Evolutionary conservation across 2,797 vertebrate genomes (phyloP).

Genomic region (Ispidina lecontei): DNA sequence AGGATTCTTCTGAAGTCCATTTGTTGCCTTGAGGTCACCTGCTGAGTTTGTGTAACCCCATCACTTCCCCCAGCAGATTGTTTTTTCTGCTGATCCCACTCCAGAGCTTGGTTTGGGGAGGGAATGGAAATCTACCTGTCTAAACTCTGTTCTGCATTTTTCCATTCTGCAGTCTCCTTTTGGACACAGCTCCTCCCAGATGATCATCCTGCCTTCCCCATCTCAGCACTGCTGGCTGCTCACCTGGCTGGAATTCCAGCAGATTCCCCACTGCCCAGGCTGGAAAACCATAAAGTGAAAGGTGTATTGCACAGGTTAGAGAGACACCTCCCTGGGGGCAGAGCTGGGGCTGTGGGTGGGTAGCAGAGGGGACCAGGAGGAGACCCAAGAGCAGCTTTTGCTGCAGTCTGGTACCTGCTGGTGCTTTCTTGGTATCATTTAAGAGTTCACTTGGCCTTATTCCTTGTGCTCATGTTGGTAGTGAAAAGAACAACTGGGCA

Average conservation of each 20-base stretch:
- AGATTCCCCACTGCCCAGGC: fast-evolving
- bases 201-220: neutral
- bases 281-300: neutral
- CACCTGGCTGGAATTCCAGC: neutral
- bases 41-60: neutral
- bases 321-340: fast-evolving
- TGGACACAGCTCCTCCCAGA: neutral
- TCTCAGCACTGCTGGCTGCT: neutral
- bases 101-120: neutral
- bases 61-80: fast-evolving
- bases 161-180: neutral
- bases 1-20: neutral
- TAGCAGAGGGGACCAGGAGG: too few relatives aligned
- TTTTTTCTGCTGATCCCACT: neutral
- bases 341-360: neutral
- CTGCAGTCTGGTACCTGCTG: neutral
- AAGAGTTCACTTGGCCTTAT: neutral
- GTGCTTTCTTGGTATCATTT: fast-evolving
- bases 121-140: fast-evolving
- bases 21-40: fast-evolving
- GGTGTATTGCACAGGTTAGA: neutral
- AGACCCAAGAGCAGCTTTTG: too few relatives aligned
- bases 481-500: neutral
- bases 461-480: fast-evolving
- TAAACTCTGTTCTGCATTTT: neutral